Evolutionary conservation across 92 coral and sea anemone species (phyloP), one percentile per base, ranked within the genome.

Genomic region (Palythoa heliodiscus): DNA sequence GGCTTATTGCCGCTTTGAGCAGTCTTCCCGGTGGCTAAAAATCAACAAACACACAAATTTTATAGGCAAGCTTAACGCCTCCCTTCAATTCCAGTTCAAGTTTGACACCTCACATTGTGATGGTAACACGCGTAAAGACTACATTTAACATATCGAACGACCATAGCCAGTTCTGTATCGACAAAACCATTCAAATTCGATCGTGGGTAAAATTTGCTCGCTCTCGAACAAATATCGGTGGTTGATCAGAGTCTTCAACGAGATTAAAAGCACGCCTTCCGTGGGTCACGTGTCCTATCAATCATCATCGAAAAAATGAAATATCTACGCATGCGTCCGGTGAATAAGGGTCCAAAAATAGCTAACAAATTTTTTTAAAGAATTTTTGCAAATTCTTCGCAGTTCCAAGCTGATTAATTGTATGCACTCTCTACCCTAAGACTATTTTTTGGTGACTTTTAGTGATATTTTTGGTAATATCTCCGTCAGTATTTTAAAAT

Each of bases 191-290:
- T 40, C 84, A 80, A 80, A 66, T 67, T 53, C 58, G 20, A 76
- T 14, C 84, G 84, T 80, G 64, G 84, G 13, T 29, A 80, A 80
- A 80, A 22, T 80, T 69, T 80, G 73, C 73, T 66, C 61, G 74
- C 57, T 40, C 84, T 47, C 84, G 84, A 80, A 80, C 84, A 66
- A 66, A 80, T 80, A 66, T 80, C 84, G 52, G 74, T 66, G 74
- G 84, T 40, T 80, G 90, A 87, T 87, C 86, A 43, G 78, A 89
- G 83, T 80, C 79, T 90, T 82, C 87, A 35, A 58, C 84, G 47
- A 82, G 86, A 83, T 70, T 83, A 83, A 71, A 70, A 71, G 79
- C 79, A 90, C 90, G 93, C 93, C 93, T 90, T 87, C 86, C 83
- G 82, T 35, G 47, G 73, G 83, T 90, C 93, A 90, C 93, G 93